phyloP scores from a whole-genome alignment of 2,888 invertebrate genomes.

The Julus scanicus region DNA sequence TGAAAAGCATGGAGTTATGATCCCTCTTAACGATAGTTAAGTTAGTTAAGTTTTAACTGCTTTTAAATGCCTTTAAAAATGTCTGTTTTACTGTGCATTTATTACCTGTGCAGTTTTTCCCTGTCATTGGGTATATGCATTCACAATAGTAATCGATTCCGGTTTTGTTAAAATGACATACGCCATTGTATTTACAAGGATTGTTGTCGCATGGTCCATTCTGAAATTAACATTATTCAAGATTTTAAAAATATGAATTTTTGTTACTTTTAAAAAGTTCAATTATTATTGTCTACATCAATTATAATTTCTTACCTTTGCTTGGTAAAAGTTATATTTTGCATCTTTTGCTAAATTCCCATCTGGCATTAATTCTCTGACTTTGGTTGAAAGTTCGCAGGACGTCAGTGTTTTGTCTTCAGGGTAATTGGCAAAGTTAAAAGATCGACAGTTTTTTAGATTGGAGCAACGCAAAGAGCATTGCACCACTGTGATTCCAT shows the following conservation, averaged over 20 bases:
- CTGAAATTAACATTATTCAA: not conserved
- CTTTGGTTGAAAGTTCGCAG: not conserved
- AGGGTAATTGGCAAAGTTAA: not conserved
- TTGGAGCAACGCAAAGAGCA: not conserved
- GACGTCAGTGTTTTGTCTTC: not conserved
- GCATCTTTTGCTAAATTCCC: not conserved
- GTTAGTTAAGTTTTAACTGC: too few species aligned
- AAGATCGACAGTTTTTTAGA: not conserved
- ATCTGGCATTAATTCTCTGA: not conserved
- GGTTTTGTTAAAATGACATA: not conserved
- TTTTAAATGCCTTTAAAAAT: too few species aligned
- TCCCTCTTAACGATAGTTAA: too few species aligned
- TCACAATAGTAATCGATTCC: not conserved
- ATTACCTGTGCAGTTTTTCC: constrained; percentile 22
- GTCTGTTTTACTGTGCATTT: too few species aligned
- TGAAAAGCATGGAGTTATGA: too few species aligned
- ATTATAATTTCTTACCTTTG: not conserved
- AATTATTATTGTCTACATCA: not conserved
- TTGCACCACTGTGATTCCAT: not conserved
- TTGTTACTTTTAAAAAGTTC: not conserved
- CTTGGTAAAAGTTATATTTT: not conserved
- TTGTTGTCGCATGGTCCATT: not conserved
- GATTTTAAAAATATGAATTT: not conserved
- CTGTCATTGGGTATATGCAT: not conserved
- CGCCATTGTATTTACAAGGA: not conserved